A percentile compares a stretch with the other conserved stretches of the same genome.
Evolutionary conservation across 1,140 invertebrate genomes (phyloP).

Genomic region (Cotesia vestalis): DNA sequence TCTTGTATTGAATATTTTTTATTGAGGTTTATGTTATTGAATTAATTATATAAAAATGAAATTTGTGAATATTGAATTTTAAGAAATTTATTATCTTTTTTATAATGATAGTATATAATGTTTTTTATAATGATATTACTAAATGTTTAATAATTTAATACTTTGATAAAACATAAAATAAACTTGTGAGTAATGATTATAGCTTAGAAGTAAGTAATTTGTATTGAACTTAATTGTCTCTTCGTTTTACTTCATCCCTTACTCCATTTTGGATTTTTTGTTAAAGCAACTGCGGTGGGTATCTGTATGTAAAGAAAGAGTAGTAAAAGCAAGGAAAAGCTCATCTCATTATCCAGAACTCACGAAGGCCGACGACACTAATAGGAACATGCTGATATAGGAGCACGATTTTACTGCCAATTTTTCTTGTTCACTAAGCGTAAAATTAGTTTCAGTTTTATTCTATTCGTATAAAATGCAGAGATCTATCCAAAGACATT

Average conservation of each 20-base stretch:
- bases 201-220: too few relatives aligned
- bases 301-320: constrained; percentile 1
- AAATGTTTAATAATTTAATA: too few relatives aligned
- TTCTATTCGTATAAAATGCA: constrained; percentile 27
- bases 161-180: too few relatives aligned
- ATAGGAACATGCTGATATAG: constrained; percentile 28
- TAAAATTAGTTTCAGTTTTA: constrained; percentile 44
- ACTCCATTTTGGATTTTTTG: not conserved
- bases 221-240: too few relatives aligned
- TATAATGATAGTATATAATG: too few relatives aligned
- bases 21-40: not conserved
- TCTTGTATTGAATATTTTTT: not conserved
- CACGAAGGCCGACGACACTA: constrained; percentile 28
- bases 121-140: too few relatives aligned
- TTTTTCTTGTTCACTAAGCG: constrained; percentile 47
- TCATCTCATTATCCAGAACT: constrained; percentile 38
- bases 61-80: too few relatives aligned
- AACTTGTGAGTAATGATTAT: too few relatives aligned
- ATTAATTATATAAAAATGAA: too few relatives aligned
- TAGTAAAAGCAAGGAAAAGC: constrained; percentile 7
- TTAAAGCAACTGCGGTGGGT: not conserved
- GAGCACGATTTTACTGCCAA: constrained; percentile 40
- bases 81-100: too few relatives aligned
- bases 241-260: not conserved
- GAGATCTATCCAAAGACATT: not conserved